These are phyloP conservation scores for Zaprionus kolodkinae DNA, from an alignment of 1,140 invertebrate species.

Conservation along the genomic window DNA sequence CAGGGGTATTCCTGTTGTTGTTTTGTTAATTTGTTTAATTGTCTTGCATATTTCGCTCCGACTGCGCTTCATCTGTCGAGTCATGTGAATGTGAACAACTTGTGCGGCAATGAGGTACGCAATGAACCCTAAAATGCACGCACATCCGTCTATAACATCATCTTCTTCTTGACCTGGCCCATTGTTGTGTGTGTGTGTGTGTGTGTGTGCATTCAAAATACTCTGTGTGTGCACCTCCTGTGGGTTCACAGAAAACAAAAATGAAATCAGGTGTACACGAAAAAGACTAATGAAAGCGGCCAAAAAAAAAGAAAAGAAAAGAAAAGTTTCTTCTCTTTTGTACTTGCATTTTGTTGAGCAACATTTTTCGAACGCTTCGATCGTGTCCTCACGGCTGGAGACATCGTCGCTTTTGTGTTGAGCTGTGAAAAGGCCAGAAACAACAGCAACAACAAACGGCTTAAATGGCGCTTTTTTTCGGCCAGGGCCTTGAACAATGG, in stretches of 20 bases:
- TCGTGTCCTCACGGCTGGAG: slow-evolving; percentile 77
- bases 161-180: slow-evolving; percentile 26
- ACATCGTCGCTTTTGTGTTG: slow-evolving; percentile 70
- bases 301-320: background rate
- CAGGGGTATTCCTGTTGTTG: slow-evolving; percentile 1
- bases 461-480: slow-evolving; percentile 75
- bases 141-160: slow-evolving; percentile 57
- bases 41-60: slow-evolving; percentile 65
- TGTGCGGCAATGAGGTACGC: slow-evolving; percentile 65
- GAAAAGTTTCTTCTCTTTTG: slow-evolving; percentile 57
- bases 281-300: slow-evolving; percentile 73
- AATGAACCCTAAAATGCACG: slow-evolving; percentile 76
- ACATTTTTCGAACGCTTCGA: slow-evolving; percentile 60
- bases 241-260: slow-evolving; percentile 45
- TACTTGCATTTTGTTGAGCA: slow-evolving; percentile 44
- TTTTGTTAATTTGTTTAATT: slow-evolving; percentile 80
- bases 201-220: slow-evolving; percentile 71
- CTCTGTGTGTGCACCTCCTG: slow-evolving; percentile 55
- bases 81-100: slow-evolving; percentile 78
- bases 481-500: slow-evolving; percentile 55
- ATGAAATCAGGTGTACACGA: slow-evolving; percentile 67
- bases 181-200: too few species aligned
- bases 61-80: slow-evolving; percentile 58
- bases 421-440: slow-evolving; percentile 71
- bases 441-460: slow-evolving; percentile 57